Evolutionary conservation across 1,140 invertebrate species (phyloP), one percentile per base, ranked within the genome.

Genomic region (Diabrotica undecimpunctata): DNA sequence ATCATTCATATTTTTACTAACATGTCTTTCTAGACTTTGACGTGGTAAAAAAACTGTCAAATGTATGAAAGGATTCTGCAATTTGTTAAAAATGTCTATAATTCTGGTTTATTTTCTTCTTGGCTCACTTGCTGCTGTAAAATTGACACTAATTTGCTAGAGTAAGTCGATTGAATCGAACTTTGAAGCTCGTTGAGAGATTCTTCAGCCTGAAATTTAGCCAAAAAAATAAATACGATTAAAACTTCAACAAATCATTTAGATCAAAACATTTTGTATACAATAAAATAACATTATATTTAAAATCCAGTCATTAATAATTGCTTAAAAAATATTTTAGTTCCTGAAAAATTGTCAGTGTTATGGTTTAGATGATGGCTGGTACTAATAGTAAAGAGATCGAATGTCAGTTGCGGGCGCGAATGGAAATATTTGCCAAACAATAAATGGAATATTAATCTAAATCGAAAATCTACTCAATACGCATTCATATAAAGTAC

Each of bases 181-280:
- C 83, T 84, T 76, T 88, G 82, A 46, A 89, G 75, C 74, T 87
- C 86, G 54, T 80, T 84, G 36, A 89, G 78, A 11, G 86, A 85
- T 72, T 86, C 84, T 74, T 89, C 87, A 41, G 86, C 87, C 85
- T 88, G 75, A 60, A 79, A 79, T 65, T 57, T 65, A 72, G 63
- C 65, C 41, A 54, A 68, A 62, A 64, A 54, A 35, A 10, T 54
- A 13, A 58, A 41, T 7, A 58, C 36, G 39, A 41, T 12, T 10
- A 3, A 14, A 14, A 0, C 13, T 6, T 0, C 35, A 12, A 14
- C 11, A 10, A 25, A 11, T 25, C 4, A 11, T 51, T 51, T 10
- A 2, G 1, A 12, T 11, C 2, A 50, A 50, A 9, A 50, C 9
- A 50, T 50, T 12, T 12, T 50, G 46, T 50, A 10, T 9, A 9